phyloP scores from a whole-genome alignment of 2,113 vertebrate species.

The Cephalophus harveyi region DNA sequence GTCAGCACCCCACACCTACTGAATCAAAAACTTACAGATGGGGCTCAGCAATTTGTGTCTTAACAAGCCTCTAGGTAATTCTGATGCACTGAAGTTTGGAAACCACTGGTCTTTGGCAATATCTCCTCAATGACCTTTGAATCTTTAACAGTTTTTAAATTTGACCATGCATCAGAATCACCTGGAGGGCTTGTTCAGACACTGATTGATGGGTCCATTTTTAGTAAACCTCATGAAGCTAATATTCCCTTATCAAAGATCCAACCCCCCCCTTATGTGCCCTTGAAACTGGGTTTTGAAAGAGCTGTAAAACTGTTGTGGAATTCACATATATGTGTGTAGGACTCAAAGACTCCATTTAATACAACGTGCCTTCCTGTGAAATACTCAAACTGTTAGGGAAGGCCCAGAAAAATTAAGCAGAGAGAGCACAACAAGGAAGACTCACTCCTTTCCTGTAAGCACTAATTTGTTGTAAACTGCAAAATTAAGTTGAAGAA shows the following conservation, averaged over 20 bases:
- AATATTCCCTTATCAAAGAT: not conserved
- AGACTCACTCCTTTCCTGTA: not conserved
- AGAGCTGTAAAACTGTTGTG: not conserved
- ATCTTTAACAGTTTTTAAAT: not conserved
- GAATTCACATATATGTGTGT: not conserved
- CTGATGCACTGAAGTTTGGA: not conserved
- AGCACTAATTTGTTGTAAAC: not conserved
- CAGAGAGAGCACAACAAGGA: not conserved
- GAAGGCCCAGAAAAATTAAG: not conserved
- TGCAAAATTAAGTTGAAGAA: slow-evolving; percentile 10
- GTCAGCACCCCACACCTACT: not conserved
- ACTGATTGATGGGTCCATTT: not conserved
- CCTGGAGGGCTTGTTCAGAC: not conserved
- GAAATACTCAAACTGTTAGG: not conserved
- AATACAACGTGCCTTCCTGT: not conserved
- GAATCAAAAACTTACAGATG: not conserved
- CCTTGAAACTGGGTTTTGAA: not conserved
- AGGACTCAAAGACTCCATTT: not conserved
- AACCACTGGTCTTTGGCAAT: not conserved
- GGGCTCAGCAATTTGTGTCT: not conserved
- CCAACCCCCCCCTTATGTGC: not conserved
- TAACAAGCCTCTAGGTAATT: not conserved
- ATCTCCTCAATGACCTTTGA: not conserved
- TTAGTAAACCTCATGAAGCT: not conserved
- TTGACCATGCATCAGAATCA: not conserved